Conservation (phyloP, 2,797 vertebrate genomes). For the Lagodon rhomboides region DNA sequence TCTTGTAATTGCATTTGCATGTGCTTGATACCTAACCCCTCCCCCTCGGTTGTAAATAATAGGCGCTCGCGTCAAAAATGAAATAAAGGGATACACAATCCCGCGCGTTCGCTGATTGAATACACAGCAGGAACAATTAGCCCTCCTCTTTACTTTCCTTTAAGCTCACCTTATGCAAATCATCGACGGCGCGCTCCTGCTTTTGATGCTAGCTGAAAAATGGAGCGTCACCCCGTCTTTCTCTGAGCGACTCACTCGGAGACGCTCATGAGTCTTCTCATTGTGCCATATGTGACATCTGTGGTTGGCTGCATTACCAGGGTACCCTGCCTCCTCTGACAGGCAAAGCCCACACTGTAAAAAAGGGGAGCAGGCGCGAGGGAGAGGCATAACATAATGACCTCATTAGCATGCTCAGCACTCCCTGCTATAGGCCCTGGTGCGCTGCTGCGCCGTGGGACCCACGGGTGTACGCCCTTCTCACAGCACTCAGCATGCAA, state of each 20-base stretch:
- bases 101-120: constrained; percentile 61
- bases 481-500: constrained; percentile 87
- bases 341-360: constrained; percentile 86
- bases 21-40: constrained; percentile 70
- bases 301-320: constrained; percentile 80
- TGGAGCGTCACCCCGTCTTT: constrained; percentile 66
- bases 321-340: constrained; percentile 76
- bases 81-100: constrained; percentile 50
- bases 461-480: constrained; percentile 85
- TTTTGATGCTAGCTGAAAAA: constrained; percentile 75
- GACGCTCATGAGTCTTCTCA: constrained; percentile 78
- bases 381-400: constrained; percentile 87
- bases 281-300: constrained; percentile 88
- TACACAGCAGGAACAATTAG: constrained; percentile 76
- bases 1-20: constrained; percentile 86
- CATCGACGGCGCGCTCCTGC: constrained; percentile 45
- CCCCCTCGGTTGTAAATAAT: constrained; percentile 72
- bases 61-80: constrained; percentile 28
- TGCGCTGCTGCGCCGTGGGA: constrained; percentile 87
- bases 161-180: constrained; percentile 81
- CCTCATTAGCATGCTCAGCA: constrained; percentile 89
- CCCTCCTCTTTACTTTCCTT: constrained; percentile 62
- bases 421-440: constrained; percentile 85
- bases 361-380: constrained; percentile 77
- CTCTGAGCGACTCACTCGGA: constrained; percentile 47